These are phyloP conservation scores for Drosophila auraria DNA, from an alignment of 1,140 invertebrate species.

Conservation along the genomic window DNA sequence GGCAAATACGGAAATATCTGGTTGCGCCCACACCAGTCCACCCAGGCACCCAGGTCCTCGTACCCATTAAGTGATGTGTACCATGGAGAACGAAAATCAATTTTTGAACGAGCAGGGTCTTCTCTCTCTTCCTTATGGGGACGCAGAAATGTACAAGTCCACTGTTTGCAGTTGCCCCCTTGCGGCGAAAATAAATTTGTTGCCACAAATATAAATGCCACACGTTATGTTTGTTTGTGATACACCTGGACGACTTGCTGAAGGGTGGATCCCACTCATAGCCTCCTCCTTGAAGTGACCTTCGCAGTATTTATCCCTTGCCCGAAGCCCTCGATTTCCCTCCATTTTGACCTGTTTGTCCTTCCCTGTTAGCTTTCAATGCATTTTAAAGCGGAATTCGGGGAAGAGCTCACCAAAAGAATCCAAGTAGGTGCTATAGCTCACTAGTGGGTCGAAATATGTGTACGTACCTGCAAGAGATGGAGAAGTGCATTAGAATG, in stretches of 20 bases:
- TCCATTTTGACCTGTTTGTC: slow-evolving; percentile 33
- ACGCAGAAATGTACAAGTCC: slow-evolving; percentile 51
- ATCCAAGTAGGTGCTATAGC: background rate
- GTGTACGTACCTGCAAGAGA: slow-evolving; percentile 55
- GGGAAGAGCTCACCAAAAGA: slow-evolving; percentile 3
- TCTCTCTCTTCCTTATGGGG: slow-evolving; percentile 30
- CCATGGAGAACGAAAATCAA: slow-evolving; percentile 59
- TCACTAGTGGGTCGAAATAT: background rate
- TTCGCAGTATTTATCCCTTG: slow-evolving; percentile 47
- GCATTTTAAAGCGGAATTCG: slow-evolving; percentile 66
- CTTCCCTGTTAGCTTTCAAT: slow-evolving; percentile 62
- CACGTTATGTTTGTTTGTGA: slow-evolving; percentile 77
- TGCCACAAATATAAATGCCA: slow-evolving; percentile 78
- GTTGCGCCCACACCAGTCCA: slow-evolving; percentile 3
- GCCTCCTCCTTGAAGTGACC: slow-evolving; percentile 67
- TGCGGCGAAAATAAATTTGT: slow-evolving; percentile 72
- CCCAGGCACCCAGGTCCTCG: background rate
- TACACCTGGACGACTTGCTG: slow-evolving; percentile 36
- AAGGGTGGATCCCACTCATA: slow-evolving; percentile 13
- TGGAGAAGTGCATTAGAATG: slow-evolving; percentile 17
- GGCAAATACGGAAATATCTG: slow-evolving; percentile 52
- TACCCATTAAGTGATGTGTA: slow-evolving; percentile 6
- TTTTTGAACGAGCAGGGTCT: slow-evolving; percentile 50
- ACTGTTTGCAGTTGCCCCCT: slow-evolving; percentile 13
- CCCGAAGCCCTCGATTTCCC: slow-evolving; percentile 18